Percentiles rank a stretch among this genome's conserved stretches.
These are phyloP conservation scores for Equus przewalskii DNA, from an alignment of 2,113 vertebrate species.

Conservation along the genomic window DNA sequence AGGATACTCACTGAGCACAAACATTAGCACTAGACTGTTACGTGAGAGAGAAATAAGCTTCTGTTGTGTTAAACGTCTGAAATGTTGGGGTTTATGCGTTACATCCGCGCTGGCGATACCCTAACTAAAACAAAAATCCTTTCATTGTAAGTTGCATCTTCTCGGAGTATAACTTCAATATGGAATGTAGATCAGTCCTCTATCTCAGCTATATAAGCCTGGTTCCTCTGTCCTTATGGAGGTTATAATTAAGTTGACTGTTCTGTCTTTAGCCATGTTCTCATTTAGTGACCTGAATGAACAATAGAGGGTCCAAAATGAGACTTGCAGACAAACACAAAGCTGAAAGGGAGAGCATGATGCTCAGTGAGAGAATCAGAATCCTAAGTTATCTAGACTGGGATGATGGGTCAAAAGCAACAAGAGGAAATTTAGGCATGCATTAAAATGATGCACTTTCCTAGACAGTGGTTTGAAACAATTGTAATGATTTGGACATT, in stretches of 20 bases:
- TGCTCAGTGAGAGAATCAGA: neutral
- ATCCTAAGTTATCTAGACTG: neutral
- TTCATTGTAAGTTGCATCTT: neutral
- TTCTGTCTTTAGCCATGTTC: neutral
- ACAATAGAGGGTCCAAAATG: neutral
- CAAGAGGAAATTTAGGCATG: neutral
- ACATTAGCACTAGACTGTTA: neutral
- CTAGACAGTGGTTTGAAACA: constrained; percentile 41
- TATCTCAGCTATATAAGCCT: neutral
- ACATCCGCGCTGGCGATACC: neutral
- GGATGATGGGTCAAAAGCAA: neutral
- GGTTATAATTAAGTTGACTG: constrained; percentile 43
- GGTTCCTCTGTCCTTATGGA: neutral
- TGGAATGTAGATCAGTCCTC: neutral
- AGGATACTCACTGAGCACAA: neutral
- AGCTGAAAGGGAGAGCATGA: neutral
- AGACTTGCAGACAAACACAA: constrained; percentile 3
- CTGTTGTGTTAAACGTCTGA: neutral
- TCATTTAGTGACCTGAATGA: constrained; percentile 55
- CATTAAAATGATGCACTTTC: neutral
- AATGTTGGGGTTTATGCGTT: neutral
- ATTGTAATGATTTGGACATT: neutral
- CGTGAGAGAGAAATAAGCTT: neutral
- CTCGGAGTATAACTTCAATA: neutral
- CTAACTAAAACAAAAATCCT: neutral